A percentile compares a stretch with the other conserved stretches of the same genome.
phyloP scores from a whole-genome alignment of 1,140 invertebrate genomes.

The Lepidurus apus region DNA sequence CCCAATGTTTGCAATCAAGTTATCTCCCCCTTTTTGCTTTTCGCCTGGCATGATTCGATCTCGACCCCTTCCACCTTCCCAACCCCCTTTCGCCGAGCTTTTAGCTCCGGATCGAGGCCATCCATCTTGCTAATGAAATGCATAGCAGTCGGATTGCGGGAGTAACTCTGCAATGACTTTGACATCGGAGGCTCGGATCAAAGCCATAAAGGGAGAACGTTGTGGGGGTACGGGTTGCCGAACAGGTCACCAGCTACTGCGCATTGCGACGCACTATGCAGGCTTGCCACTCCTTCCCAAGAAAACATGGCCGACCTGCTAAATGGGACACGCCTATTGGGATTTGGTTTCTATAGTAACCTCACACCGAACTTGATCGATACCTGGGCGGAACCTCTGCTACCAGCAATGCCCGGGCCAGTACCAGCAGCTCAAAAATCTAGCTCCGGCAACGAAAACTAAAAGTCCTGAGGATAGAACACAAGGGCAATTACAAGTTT shows the following conservation, averaged over 20 bases:
- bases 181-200: neutral
- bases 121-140: conserved; percentile 11
- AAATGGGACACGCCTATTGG: neutral
- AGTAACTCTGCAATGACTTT: neutral
- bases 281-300: neutral
- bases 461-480: too few species aligned
- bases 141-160: neutral
- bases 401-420: neutral
- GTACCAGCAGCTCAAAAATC: too few species aligned
- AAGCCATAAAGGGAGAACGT: neutral
- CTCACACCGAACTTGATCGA: neutral
- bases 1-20: conserved; percentile 22
- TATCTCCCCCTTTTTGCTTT: conserved; percentile 9
- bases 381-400: neutral
- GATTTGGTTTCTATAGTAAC: conserved; percentile 3
- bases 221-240: neutral
- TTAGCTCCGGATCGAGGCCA: neutral
- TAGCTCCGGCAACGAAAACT: too few species aligned
- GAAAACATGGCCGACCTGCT: neutral
- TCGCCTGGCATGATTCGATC: neutral
- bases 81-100: neutral
- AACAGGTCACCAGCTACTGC: neutral
- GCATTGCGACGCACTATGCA: neutral
- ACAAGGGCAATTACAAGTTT: too few species aligned
- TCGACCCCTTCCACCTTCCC: neutral